Conservation (phyloP, 2,888 invertebrate genomes). For the Andrena fulva region DNA sequence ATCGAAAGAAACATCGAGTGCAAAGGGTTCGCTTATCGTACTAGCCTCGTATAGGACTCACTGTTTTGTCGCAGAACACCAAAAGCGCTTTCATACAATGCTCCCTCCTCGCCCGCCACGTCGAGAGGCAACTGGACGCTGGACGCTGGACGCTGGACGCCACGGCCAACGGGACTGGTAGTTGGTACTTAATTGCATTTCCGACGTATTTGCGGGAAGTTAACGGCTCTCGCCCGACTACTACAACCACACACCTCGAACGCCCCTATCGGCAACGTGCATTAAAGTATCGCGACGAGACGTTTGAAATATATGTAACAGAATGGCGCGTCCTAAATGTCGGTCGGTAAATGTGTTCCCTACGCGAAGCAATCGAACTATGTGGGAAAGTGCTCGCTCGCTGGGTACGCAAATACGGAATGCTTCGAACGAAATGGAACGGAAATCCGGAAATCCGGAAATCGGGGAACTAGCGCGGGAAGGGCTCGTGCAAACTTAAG, state of each 20-base stretch:
- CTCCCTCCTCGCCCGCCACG: not conserved
- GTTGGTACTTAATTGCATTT: constrained; percentile 29
- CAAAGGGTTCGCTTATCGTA: constrained; percentile 57
- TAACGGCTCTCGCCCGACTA: constrained; percentile 21
- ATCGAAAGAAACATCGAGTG: constrained; percentile 59
- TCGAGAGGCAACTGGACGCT: constrained; percentile 22
- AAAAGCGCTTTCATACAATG: constrained; percentile 71
- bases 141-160: too few species aligned
- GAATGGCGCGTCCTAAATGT: constrained; percentile 44
- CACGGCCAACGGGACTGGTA: constrained; percentile 33
- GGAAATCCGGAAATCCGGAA: constrained; percentile 15
- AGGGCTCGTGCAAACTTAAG: constrained; percentile 53
- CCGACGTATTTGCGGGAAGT: constrained; percentile 46
- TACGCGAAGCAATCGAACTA: constrained; percentile 10
- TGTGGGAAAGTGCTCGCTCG: not conserved
- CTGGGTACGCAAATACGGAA: constrained; percentile 39
- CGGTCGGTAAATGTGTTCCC: constrained; percentile 28
- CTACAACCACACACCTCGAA: not conserved
- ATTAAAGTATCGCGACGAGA: constrained; percentile 30
- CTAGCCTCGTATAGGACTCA: constrained; percentile 62
- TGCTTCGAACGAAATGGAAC: constrained; percentile 55
- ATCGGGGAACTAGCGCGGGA: constrained; percentile 18
- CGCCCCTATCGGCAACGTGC: not conserved
- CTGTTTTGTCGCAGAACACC: constrained; percentile 69
- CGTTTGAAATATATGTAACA: constrained; percentile 19